Evolutionary conservation across 2,113 vertebrate genomes (phyloP), one percentile per base, ranked within the genome.

Genomic region (Indicator maculatus): DNA sequence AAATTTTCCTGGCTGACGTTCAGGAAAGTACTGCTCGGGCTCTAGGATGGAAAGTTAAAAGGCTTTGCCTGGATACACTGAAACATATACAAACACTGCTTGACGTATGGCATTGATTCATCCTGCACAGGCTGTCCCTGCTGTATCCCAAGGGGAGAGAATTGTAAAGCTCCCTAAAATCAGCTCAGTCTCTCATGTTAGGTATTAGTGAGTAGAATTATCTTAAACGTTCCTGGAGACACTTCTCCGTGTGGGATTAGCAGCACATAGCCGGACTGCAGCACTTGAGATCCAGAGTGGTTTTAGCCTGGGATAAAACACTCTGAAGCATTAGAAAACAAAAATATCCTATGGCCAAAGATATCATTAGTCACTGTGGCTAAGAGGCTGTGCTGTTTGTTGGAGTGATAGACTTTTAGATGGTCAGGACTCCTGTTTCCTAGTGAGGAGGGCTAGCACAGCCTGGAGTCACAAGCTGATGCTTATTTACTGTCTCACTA

Each of bases 1-100:
- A 98, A 98, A 95, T 98, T 98, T 99, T 99, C 99, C 99, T 99
- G 99, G 99, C 99, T 96, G 93, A 72, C 81, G 89, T 99, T 99
- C 99, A 99, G 99, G 99, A 99, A 99, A 99, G 98, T 98, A 98
- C 98, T 98, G 98, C 98, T 99, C 52, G 74, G 96, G 98, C 98
- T 88, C 96, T 97, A 98, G 98, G 97, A 98, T 98, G 99, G 99
- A 99, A 99, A 99, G 98, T 99, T 98, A 98, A 98, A 98, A 98
- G 97, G 91, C 97, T 98, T 98, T 98, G 98, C 99, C 98, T 99
- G 98, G 99, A 98, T 99, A 99, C 99, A 78, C 98, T 98, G 98
- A 98, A 98, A 98, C 98, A 98, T 96, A 98, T 96, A 98, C 97
- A 99, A 98, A 99, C 98, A 98, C 82, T 94, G 66, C 89, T 87